A percentile compares a stretch with the other conserved stretches of the same genome.
These are phyloP conservation scores for Drosophila neonasuta DNA, from an alignment of 2,888 invertebrate species.

Conservation along the genomic window DNA sequence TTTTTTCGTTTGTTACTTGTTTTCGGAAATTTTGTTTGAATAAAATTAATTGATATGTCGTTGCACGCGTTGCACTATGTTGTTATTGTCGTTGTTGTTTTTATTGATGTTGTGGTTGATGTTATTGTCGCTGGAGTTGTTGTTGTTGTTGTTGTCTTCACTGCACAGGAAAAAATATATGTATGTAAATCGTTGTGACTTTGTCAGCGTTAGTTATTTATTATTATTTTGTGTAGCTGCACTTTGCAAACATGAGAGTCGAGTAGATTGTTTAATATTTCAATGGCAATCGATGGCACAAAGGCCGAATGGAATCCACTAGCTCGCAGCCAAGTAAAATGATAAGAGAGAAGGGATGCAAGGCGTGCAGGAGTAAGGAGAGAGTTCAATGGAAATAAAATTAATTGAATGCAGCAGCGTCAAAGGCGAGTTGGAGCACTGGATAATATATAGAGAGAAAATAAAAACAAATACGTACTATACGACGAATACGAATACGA, in stretches of 20 bases:
- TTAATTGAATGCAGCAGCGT: constrained; percentile 64
- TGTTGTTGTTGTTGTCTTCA: constrained; percentile 19
- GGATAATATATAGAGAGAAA: constrained; percentile 16
- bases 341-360: constrained; percentile 29
- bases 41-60: constrained; percentile 63
- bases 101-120: constrained; percentile 9
- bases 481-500: constrained; percentile 14
- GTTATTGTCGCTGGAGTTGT: constrained; percentile 24
- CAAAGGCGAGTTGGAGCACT: constrained; percentile 41
- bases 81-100: constrained; percentile 24
- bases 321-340: constrained; percentile 41
- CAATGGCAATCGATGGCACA: constrained; percentile 37
- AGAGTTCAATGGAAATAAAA: constrained; percentile 47
- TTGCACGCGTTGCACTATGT: constrained; percentile 18
- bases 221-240: constrained; percentile 40
- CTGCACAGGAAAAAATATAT: constrained; percentile 37
- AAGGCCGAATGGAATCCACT: constrained; percentile 28
- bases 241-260: constrained; percentile 2
- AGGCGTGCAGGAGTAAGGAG: not conserved
- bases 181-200: constrained; percentile 21
- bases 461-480: constrained; percentile 15
- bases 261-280: constrained; percentile 55
- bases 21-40: constrained; percentile 37
- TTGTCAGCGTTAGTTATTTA: constrained; percentile 40
- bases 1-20: constrained; percentile 28